Conservation (phyloP, 2,113 vertebrate genomes). For the Pelmatolapia mariae region DNA sequence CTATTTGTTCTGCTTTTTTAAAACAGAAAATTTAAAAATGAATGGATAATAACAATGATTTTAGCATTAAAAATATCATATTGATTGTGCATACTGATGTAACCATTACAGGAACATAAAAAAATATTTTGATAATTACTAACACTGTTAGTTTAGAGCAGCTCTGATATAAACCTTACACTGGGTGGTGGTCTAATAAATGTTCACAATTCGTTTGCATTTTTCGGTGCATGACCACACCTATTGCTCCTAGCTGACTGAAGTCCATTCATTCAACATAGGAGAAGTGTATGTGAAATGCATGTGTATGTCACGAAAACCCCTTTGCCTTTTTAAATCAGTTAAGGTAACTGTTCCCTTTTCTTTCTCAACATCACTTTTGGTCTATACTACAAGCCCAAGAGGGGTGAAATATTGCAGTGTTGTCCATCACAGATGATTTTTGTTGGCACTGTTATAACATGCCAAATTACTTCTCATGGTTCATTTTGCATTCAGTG, state of each 20-base stretch:
- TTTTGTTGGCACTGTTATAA: neutral
- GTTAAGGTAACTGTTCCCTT: neutral
- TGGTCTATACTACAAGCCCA: neutral
- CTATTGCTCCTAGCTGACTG: neutral
- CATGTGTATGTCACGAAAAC: neutral
- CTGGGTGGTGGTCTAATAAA: neutral
- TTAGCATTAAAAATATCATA: neutral
- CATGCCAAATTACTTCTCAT: neutral
- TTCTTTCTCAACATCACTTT: neutral
- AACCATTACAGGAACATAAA: neutral
- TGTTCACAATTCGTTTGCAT: neutral
- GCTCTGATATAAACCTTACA: neutral
- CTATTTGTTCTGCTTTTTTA: neutral
- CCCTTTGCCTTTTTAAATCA: neutral
- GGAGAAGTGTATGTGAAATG: neutral
- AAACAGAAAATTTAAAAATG: neutral
- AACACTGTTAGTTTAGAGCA: neutral
- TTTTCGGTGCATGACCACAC: neutral
- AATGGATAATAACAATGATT: neutral
- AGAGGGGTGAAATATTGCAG: neutral
- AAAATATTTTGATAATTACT: neutral
- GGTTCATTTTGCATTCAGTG: neutral
- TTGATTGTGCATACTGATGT: neutral
- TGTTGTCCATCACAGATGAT: neutral
- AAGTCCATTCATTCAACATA: neutral